phyloP scores from a whole-genome alignment of 2,797 vertebrate species.

The Sylvilagus floridanus region DNA sequence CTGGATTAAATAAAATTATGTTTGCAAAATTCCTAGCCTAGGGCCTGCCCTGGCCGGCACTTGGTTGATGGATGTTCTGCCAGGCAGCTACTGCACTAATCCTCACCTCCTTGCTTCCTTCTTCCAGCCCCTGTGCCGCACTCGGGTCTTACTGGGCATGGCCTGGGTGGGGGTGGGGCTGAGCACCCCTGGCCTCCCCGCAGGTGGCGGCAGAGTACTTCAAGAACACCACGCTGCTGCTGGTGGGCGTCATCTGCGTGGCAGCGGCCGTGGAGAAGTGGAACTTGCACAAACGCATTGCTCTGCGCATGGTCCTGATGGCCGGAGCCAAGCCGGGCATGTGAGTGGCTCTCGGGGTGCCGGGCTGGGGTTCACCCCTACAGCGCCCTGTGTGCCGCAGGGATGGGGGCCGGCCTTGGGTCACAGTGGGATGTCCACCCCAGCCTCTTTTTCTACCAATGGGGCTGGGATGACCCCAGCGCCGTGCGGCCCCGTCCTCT shows the following conservation, averaged over 20 bases:
- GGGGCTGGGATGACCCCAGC: not conserved
- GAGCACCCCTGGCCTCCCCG: not conserved
- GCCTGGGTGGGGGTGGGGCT: not conserved
- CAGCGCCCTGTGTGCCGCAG: not conserved
- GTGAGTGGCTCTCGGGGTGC: slow-evolving; percentile 88
- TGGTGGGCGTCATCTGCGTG: slow-evolving; percentile 98
- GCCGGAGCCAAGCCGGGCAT: slow-evolving; percentile 98
- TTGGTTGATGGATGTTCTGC: not conserved
- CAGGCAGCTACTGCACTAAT: not conserved
- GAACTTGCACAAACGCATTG: slow-evolving; percentile 98
- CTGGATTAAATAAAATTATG: not conserved
- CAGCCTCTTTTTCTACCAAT: not conserved
- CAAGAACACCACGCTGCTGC: slow-evolving; percentile 97
- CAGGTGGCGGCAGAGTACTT: slow-evolving; percentile 98
- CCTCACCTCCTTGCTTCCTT: not conserved
- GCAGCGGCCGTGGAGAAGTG: slow-evolving; percentile 98
- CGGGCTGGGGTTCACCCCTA: fast-evolving
- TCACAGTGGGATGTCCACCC: fast-evolving
- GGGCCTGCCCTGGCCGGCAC: too few relatives aligned
- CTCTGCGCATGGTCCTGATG: slow-evolving; percentile 98
- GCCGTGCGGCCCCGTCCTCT: too few relatives aligned
- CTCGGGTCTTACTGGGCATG: too few relatives aligned
- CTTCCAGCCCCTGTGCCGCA: not conserved
- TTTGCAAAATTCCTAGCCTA: not conserved
- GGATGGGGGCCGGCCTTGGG: not conserved